Evolutionary conservation across 2,797 vertebrate species (phyloP).

Genomic region (Characodon lateralis): DNA sequence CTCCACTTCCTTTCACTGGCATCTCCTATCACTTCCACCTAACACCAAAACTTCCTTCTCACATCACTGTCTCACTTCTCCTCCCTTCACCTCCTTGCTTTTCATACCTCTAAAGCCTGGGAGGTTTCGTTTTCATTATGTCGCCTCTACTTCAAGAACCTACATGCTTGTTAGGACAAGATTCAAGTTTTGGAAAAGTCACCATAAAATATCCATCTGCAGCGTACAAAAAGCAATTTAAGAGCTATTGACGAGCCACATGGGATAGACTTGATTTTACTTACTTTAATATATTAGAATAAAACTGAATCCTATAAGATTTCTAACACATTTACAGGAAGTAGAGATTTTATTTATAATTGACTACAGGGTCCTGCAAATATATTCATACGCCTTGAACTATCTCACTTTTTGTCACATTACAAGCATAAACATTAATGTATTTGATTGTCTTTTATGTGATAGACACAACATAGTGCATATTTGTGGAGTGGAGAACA

Average conservation of each 20-base stretch:
- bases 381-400: neutral
- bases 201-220: neutral
- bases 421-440: neutral
- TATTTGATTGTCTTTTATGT: neutral
- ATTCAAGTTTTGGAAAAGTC: neutral
- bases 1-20: constrained; percentile 42
- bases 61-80: constrained; percentile 26
- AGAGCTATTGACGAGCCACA: too few relatives aligned
- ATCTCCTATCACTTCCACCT: constrained; percentile 33
- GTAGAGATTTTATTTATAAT: neutral
- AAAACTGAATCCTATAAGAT: neutral
- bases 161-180: neutral
- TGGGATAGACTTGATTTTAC: neutral
- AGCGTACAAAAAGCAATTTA: too few relatives aligned
- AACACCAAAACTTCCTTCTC: constrained; percentile 31
- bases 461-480: too few relatives aligned
- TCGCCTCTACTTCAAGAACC: neutral
- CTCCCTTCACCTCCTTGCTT: neutral
- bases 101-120: neutral
- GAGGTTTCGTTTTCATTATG: neutral
- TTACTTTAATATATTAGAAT: neutral
- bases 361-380: neutral
- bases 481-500: neutral
- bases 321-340: neutral
- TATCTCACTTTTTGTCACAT: neutral